These are phyloP conservation scores for Calyptomena viridis DNA, from an alignment of 2,113 vertebrate species.

Conservation along the genomic window DNA sequence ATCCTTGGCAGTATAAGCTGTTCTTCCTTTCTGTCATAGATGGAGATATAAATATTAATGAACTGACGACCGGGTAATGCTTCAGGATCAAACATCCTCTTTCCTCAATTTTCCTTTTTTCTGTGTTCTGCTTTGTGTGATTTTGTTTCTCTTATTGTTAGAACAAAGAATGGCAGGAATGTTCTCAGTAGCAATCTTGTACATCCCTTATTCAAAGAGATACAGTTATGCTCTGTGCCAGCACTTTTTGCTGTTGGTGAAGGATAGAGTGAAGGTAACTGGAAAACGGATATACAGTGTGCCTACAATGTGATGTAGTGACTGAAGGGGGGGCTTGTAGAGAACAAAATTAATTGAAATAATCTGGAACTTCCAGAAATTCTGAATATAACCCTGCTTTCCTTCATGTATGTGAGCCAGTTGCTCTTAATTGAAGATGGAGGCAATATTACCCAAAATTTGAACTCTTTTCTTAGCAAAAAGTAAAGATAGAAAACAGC, in stretches of 20 bases:
- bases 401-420: background rate
- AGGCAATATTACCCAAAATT: background rate
- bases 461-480: background rate
- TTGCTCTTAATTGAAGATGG: background rate
- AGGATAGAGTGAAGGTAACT: background rate
- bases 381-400: background rate
- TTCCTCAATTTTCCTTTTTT: background rate
- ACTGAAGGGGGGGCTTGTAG: background rate
- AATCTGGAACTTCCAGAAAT: background rate
- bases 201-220: background rate
- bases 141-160: background rate
- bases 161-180: background rate
- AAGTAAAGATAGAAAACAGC: background rate
- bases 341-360: background rate
- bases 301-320: background rate
- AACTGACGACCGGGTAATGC: background rate
- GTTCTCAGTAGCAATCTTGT: background rate
- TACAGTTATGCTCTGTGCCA: background rate
- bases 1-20: background rate
- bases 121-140: background rate
- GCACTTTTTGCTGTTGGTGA: background rate
- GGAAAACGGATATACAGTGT: background rate
- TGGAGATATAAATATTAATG: background rate
- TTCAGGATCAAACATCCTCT: background rate
- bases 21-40: background rate